Base-by-base conservation (phyloP, 2,113 vertebrate genomes). In the Danionella cerebrum region DNA sequence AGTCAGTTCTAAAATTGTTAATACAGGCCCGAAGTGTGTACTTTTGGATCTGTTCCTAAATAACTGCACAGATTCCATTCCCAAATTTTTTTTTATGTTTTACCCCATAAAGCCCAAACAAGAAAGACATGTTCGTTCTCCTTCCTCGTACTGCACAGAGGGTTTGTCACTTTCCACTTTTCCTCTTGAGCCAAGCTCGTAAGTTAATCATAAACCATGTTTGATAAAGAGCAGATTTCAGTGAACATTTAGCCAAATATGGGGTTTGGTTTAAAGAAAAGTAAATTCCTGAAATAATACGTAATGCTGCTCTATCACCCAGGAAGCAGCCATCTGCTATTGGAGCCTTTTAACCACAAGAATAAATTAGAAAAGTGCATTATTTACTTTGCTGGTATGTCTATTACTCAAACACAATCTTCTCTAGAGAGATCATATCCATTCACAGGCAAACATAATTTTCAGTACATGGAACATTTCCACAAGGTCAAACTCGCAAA, bases 101-200 rank as follows among this genome's bases (percentile, higher is more conserved):
- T 60, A 62, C 59, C 29, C 19, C 63, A 29, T 60, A 8, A 76
- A 86, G 83, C 87, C 81, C 82, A 71, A 78, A 79, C 64, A 13
- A 31, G 52, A 76, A 55, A 82, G 77, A 79, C 75, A 86, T 84
- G 84, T 81, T 79, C 78, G 84, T 81, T 79, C 78, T 77, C 76
- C 73, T 82, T 78, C 82, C 76, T 79, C 79, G 76, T 77, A 76
- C 72, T 73, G 78, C 73, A 81, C 67, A 71, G 71, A 76, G 62
- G 54, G 57, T 29, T 67, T 67, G 63, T 70, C 72, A 73, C 70
- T 6, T 65, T 50, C 55, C 14, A 39, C 24, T 44, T 54, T 44
- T 55, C 53, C 72, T 69, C 25, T 29, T 60, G 64, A 78, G 71
- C 55, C 71, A 57, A 74, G 52, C 81, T 74, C 76, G 65, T 27